Evolutionary conservation across 1,140 invertebrate genomes (phyloP), one percentile per base, ranked within the genome.

Genomic region (Zophobas morio): DNA sequence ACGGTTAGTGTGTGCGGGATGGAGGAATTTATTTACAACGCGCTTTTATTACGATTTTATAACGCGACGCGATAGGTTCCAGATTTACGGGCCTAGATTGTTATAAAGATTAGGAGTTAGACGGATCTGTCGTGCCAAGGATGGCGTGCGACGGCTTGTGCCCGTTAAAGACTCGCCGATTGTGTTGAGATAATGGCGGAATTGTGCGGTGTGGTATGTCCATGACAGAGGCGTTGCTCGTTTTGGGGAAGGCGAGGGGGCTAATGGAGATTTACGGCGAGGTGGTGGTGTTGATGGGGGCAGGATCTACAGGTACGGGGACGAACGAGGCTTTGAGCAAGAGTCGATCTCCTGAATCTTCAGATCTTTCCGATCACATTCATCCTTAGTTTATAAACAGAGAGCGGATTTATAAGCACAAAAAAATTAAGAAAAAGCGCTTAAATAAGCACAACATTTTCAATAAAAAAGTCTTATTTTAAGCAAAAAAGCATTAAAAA

Each of bases 11-110:
- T 39, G 56, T 42, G 37, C 60, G n/a, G 39, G 60, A 42, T 39
- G 37, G 60, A 66, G 39, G 60, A 66, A 66, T 66, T 66, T 66
- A 66, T 66, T 66, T 66, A 66, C 60, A 66, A 66, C n/a, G 60
- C 6, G 60, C 32, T 39, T 60, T 66, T 66, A 66, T 66, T 66
- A 66, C 60, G 60, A 42, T 66, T 66, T 66, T 66, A 66, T 66
- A 66, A 66, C 60, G 39, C 60, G 60, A n/a, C 39, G 39, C 60
- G 60, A 66, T 66, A 66, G 37, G 60, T 66, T 66, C 60, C 60
- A 66, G 60, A 66, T 66, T 66, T 66, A 66, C 60, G 60, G 60
- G 40, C 37, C 60, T 1, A 66, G 60, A 66, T 66, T 42, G 60
- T 66, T 66, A 66, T 66, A 66, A 66, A 66, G 60, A 66, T 66